Evolutionary conservation across 2,888 invertebrate genomes (phyloP).

Genomic region (Chironomus tentans): DNA sequence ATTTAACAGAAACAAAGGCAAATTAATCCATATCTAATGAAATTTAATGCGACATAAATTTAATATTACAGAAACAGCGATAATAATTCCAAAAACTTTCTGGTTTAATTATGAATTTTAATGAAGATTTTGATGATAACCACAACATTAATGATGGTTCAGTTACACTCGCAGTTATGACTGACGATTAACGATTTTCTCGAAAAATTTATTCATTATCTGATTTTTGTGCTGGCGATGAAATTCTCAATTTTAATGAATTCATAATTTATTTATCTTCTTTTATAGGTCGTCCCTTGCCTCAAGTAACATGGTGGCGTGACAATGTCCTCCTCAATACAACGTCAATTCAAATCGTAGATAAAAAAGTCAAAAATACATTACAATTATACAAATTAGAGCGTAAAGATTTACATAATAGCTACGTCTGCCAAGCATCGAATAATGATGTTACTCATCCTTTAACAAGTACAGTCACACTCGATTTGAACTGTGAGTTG

Average conservation of each 20-base stretch:
- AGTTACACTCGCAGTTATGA: neutral
- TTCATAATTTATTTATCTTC: neutral
- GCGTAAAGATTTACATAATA: conserved; percentile 53
- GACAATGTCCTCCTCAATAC: conserved; percentile 54
- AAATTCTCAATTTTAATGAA: neutral
- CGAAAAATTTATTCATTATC: too few species aligned
- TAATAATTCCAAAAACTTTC: too few species aligned
- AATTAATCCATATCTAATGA: too few species aligned
- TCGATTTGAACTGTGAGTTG: conserved; percentile 60
- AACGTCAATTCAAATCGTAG: conserved; percentile 50
- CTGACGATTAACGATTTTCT: neutral
- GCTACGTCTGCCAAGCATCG: conserved; percentile 57
- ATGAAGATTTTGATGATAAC: too few species aligned
- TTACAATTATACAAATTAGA: conserved; percentile 52
- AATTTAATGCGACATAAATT: too few species aligned
- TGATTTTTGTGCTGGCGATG: neutral
- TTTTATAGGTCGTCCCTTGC: conserved; percentile 54
- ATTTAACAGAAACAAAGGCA: too few species aligned
- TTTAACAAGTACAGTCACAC: conserved; percentile 53
- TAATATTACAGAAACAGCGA: too few species aligned
- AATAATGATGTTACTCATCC: conserved; percentile 61
- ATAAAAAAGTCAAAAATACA: conserved; percentile 55
- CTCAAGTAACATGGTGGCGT: conserved; percentile 58
- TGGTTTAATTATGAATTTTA: too few species aligned
- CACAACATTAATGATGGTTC: too few species aligned